A percentile compares a stretch with the other conserved stretches of the same genome.
Conservation (phyloP, 2,888 invertebrate species). For the Melieria omissa region DNA sequence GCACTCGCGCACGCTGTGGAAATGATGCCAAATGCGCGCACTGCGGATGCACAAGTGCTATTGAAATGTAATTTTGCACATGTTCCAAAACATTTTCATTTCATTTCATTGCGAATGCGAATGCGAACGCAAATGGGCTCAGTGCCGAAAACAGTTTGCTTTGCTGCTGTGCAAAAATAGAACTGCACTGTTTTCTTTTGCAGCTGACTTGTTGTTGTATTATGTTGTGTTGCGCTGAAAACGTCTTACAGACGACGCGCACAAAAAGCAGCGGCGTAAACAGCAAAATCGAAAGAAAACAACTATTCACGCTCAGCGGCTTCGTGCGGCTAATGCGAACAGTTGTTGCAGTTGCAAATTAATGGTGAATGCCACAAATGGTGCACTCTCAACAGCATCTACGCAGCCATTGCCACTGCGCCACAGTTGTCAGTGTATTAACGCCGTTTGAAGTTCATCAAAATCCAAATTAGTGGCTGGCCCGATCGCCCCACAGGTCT, state of each 20-base stretch:
- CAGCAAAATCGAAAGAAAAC: no score
- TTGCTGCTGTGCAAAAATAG: conserved; percentile 9
- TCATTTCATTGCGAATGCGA: neutral
- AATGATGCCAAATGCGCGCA: no score
- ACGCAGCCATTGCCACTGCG: no score
- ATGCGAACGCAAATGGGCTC: no score
- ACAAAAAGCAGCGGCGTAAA: no score
- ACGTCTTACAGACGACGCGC: neutral
- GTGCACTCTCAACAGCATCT: neutral
- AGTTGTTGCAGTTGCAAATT: neutral
- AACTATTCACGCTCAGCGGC: neutral
- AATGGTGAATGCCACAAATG: conserved; percentile 1
- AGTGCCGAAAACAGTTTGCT: no score
- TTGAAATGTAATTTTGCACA: conserved; percentile 15
- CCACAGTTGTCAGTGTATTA: neutral
- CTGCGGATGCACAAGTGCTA: neutral
- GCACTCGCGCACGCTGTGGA: no score
- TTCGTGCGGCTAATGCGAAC: neutral
- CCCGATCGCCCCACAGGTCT: neutral
- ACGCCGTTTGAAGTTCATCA: conserved; percentile 10
- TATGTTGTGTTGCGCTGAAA: conserved; percentile 1
- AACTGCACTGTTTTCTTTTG: neutral
- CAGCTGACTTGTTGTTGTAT: no score
- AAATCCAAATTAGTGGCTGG: neutral
- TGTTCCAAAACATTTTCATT: conserved; percentile 15